These are phyloP conservation scores for Anisognathus igniventris DNA, from an alignment of 2,797 vertebrate genomes.

Conservation along the genomic window DNA sequence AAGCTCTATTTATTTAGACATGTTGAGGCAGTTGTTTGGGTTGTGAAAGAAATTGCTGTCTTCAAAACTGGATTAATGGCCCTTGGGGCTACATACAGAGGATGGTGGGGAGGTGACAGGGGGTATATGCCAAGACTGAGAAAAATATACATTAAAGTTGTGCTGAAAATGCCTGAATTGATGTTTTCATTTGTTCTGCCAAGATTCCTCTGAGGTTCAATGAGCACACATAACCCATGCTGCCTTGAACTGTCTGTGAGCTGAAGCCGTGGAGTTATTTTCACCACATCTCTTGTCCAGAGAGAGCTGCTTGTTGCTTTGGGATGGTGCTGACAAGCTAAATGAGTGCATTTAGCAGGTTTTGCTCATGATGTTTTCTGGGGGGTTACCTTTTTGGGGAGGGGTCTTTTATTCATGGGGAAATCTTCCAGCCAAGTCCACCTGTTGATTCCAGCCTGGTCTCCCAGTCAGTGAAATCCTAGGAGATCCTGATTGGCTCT, in stretches of 20 bases:
- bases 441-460: not conserved
- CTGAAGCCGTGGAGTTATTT: not conserved
- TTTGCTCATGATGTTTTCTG: not conserved
- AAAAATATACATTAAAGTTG: not conserved
- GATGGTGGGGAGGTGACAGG: not conserved
- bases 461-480: not conserved
- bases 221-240: not conserved
- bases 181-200: not conserved
- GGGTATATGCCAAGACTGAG: not conserved
- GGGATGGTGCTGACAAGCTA: not conserved
- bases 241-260: not conserved
- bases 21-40: not conserved
- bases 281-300: not conserved
- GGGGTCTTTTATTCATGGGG: not conserved
- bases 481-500: not conserved
- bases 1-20: not conserved
- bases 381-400: not conserved
- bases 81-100: not conserved
- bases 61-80: constrained; percentile 14
- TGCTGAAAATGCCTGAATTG: not conserved
- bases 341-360: not conserved
- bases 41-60: not conserved
- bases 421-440: not conserved
- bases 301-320: not conserved
- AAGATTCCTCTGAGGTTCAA: not conserved